Base-by-base conservation (phyloP, 2,888 invertebrate genomes). In the Ochropleura leucogaster region DNA sequence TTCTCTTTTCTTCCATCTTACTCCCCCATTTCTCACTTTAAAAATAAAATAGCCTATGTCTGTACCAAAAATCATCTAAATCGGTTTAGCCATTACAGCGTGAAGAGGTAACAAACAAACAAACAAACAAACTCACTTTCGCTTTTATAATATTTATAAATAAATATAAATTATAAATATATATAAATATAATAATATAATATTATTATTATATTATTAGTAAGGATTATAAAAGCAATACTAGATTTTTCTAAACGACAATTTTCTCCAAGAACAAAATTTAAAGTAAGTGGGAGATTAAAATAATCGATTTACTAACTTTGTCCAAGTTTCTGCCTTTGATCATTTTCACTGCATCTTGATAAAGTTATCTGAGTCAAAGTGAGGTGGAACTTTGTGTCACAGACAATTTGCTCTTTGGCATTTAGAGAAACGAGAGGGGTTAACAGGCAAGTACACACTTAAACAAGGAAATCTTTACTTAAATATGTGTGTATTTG, bases 231-330 rank as follows among this genome's bases (percentile, higher is more conserved):
- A n/a, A 42, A 74, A 62, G 0, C 18, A 40, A 74, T 30, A 14
- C 30, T 53, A 68, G n/a, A 40, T 62, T 59, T 68, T 65, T 42
- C 16, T 6, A 4, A 69, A 16, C 51, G 40, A 62, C 16, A 68
- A 62, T 77, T 68, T 76, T 70, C 59, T 59, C 16, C 8, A 57
- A 49, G 63, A 63, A 69, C 40, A 77, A 72, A 72, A 14, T 66
- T 64, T 9, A 49, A 59, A 70, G 53, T 49, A 55, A 49, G 66
- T 77, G 63, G 63, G 62, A 78, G 79, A 86, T 82, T 86, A 84
- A 77, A 85, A 84, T 85, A 85, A 84, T 79, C 74, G 72, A 80
- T 80, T 80, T 68, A 72, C 66, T n/a, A 79, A 84, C 51, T 80
- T 77, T 18, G 60, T 14, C 63, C 14, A 78, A 82, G 55, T 84